Base-by-base conservation (phyloP, 2,888 invertebrate genomes). In the Geophilus truncorum region DNA sequence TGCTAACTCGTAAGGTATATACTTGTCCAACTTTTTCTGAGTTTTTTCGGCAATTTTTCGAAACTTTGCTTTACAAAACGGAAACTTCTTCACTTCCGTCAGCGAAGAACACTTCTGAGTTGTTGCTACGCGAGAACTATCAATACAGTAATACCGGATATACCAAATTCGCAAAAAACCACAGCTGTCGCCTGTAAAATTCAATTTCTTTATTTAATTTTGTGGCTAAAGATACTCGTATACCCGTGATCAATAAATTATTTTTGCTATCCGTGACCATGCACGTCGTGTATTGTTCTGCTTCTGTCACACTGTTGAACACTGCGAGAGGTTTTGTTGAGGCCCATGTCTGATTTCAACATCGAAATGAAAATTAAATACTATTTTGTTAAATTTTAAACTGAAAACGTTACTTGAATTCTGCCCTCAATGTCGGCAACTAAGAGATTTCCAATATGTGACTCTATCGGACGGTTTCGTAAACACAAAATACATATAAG, bases 351-450 rank as follows among this genome's bases (percentile, higher is more conserved):
- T n/a, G n/a, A n/a, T n/a, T n/a, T n/a, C n/a, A n/a, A n/a, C n/a
- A n/a, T n/a, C n/a, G 28, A 15, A 1, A 12, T n/a, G 5, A 51
- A 51, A 51, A 18, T 6, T 45, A 12, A n/a, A n/a, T 51, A 18
- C 7, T 18, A 51, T n/a, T 18, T 6, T 6, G 1, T 5, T 51
- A 0, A 5, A n/a, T 51, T 51, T n/a, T 18, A 51, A 2, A 40
- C 7, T 51, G 51, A 18, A 51, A 51, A 45, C n/a, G 18, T 51
- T 21, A 78, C 78, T 45, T 78, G 78, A 28, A 78, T 45, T 45
- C 34, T 40, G 23, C 78, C 78, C n/a, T 23, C 9, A 23, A 45
- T 6, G n/a, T 78, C 78, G 25, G 78, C 78, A 6, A 15, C 78
- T 21, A 78, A 23, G 2, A 78, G 1, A 45, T 78, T 78, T 18